A percentile compares a stretch with the other conserved stretches of the same genome.
Evolutionary conservation across 2,113 vertebrate species (phyloP).

Genomic region (Pleuronectes platessa): DNA sequence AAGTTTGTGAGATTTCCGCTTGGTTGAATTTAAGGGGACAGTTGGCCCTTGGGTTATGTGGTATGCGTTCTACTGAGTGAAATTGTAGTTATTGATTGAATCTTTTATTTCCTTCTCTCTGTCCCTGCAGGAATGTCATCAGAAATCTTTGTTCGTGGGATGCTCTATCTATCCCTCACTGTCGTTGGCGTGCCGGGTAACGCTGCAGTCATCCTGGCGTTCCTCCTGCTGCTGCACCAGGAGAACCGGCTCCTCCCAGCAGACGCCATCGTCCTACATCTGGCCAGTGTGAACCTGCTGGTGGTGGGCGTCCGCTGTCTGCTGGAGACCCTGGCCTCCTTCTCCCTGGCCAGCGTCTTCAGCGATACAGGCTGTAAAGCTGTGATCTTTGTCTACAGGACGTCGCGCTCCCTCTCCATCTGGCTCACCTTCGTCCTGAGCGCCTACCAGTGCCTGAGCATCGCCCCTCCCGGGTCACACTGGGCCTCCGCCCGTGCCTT

Average conservation of each 20-base stretch:
- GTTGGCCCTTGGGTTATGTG: too few relatives aligned
- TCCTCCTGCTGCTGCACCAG: slow-evolving; percentile 59
- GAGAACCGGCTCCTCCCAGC: slow-evolving; percentile 77
- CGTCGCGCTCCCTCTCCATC: slow-evolving; percentile 79
- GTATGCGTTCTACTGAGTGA: too few relatives aligned
- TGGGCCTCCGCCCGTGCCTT: slow-evolving; percentile 63
- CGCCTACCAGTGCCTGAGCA: slow-evolving; percentile 79
- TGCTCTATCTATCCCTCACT: slow-evolving; percentile 77
- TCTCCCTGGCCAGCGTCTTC: slow-evolving; percentile 70
- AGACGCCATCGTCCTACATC: slow-evolving; percentile 79
- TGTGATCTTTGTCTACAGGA: slow-evolving; percentile 81
- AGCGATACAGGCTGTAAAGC: slow-evolving; percentile 74
- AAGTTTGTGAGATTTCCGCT: too few relatives aligned
- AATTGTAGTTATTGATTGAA: neutral
- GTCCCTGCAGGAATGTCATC: slow-evolving; percentile 59
- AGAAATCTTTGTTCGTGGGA: slow-evolving; percentile 60
- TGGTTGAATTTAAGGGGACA: too few relatives aligned
- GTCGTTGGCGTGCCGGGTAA: slow-evolving; percentile 81
- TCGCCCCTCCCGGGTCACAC: slow-evolving; percentile 74
- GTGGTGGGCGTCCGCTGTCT: slow-evolving; percentile 78
- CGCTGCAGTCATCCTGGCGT: slow-evolving; percentile 71
- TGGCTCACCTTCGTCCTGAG: slow-evolving; percentile 84
- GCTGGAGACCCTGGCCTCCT: slow-evolving; percentile 77
- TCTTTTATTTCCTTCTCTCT: neutral
- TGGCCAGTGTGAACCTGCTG: slow-evolving; percentile 76